A percentile compares a stretch with the other conserved stretches of the same genome.
Evolutionary conservation across 2,888 invertebrate genomes (phyloP).

Genomic region (Meiosimyza decipiens): DNA sequence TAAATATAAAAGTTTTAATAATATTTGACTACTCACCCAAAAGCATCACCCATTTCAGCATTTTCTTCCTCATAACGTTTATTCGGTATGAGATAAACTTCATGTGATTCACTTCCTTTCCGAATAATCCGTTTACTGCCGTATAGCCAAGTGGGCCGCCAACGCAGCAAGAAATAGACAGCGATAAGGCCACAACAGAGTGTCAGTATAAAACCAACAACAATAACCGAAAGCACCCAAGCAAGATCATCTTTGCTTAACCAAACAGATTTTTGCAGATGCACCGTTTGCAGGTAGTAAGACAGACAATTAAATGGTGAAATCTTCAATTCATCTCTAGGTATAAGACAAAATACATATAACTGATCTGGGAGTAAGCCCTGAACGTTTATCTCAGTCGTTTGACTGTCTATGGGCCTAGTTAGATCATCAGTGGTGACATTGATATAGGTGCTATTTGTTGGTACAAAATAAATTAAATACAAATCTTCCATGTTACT

Average conservation of each 20-base stretch:
- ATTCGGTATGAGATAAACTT: slow-evolving; percentile 48
- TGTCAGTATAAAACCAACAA: slow-evolving; percentile 44
- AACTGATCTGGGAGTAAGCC: slow-evolving; percentile 40
- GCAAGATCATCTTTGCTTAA: slow-evolving; percentile 40
- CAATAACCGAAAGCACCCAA: slow-evolving; percentile 44
- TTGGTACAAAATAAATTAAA: slow-evolving; percentile 28
- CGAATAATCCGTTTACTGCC: slow-evolving; percentile 47
- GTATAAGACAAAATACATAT: slow-evolving; percentile 53
- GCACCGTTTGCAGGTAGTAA: slow-evolving; percentile 30
- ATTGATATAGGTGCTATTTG: neutral
- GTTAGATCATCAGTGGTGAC: neutral
- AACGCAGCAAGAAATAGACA: slow-evolving; percentile 46
- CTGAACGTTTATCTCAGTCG: slow-evolving; percentile 11
- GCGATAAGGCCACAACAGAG: slow-evolving; percentile 46
- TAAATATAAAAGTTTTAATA: no score
- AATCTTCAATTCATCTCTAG: slow-evolving; percentile 29
- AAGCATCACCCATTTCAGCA: no score
- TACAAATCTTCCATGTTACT: slow-evolving; percentile 3
- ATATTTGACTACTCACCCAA: no score
- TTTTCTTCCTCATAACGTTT: neutral
- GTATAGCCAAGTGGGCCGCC: slow-evolving; percentile 49
- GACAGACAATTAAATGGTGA: slow-evolving; percentile 56
- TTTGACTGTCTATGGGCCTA: neutral
- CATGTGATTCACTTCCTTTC: slow-evolving; percentile 34
- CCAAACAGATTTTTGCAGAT: slow-evolving; percentile 47